Conservation (phyloP, 2,888 invertebrate genomes). For the Drosophila rellima region DNA sequence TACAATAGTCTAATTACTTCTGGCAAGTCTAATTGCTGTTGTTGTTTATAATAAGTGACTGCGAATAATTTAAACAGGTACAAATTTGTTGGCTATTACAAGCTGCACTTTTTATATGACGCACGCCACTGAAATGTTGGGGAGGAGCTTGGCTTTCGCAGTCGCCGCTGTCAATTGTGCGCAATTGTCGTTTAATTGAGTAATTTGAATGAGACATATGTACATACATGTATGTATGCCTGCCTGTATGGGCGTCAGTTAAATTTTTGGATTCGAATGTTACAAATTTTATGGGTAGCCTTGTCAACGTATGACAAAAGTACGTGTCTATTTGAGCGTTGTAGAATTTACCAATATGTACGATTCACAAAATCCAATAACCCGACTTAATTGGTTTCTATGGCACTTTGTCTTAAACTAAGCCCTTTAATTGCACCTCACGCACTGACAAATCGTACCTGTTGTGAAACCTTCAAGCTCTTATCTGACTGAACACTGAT, state of each 20-base stretch:
- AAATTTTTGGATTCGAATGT: slow-evolving; percentile 58
- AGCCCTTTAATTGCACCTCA: slow-evolving; percentile 33
- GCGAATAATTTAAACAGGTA: slow-evolving; percentile 23
- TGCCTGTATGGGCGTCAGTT: too few relatives aligned
- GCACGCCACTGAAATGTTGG: slow-evolving; percentile 56
- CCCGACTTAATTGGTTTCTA: slow-evolving; percentile 11
- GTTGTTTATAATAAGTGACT: slow-evolving; percentile 13
- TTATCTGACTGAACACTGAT: slow-evolving; percentile 68
- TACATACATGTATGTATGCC: slow-evolving; percentile 25
- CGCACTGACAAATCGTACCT: slow-evolving; percentile 41
- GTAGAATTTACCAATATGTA: slow-evolving; percentile 25
- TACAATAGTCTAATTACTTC: slow-evolving; percentile 28
- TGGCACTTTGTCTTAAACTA: slow-evolving; percentile 16
- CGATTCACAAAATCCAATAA: slow-evolving; percentile 13
- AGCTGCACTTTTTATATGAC: slow-evolving; percentile 50
- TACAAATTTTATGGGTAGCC: slow-evolving; percentile 49
- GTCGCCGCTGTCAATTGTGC: slow-evolving; percentile 65
- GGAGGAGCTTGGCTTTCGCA: slow-evolving; percentile 43
- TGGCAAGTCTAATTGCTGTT: slow-evolving; percentile 9
- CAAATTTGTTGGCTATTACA: slow-evolving; percentile 27
- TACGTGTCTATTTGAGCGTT: slow-evolving; percentile 45
- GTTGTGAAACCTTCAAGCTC: slow-evolving; percentile 61
- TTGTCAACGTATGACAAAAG: slow-evolving; percentile 25
- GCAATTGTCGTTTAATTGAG: slow-evolving; percentile 75
- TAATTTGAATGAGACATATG: slow-evolving; percentile 63